phyloP scores from a whole-genome alignment of 2,113 vertebrate genomes.

The Dascyllus trimaculatus region DNA sequence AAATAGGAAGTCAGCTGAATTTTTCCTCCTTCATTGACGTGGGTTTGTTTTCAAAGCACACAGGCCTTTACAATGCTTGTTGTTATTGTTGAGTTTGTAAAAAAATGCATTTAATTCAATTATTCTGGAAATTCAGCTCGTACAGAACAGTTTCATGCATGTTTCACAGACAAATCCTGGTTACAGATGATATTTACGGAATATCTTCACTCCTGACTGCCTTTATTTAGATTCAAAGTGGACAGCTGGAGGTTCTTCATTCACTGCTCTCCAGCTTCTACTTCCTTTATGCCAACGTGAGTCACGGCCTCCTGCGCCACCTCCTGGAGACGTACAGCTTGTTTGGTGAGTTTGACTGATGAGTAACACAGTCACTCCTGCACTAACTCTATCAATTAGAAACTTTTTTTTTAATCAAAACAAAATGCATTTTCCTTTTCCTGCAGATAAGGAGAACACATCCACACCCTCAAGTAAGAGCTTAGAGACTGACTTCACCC shows the following conservation, averaged over 20 bases:
- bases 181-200: not conserved
- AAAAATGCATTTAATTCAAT: no score
- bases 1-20: no score
- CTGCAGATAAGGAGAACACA: constrained; percentile 29
- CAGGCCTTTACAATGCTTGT: no score
- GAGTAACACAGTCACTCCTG: not conserved
- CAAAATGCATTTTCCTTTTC: not conserved
- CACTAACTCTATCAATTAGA: no score
- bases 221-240: constrained; percentile 80
- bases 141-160: no score
- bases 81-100: no score
- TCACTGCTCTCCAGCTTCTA: constrained; percentile 86
- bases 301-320: constrained; percentile 81
- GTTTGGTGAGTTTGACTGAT: constrained; percentile 77
- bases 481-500: not conserved
- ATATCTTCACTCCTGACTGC: not conserved
- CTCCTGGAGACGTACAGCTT: constrained; percentile 83
- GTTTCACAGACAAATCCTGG: no score
- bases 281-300: constrained; percentile 85
- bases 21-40: no score
- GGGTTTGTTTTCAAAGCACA: no score
- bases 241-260: constrained; percentile 70
- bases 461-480: constrained; percentile 39
- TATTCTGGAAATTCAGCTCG: no score
- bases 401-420: no score